Percentiles rank a stretch among this genome's conserved stretches.
Conservation (phyloP, 1,140 invertebrate species). For the Penaeus vannamei region DNA sequence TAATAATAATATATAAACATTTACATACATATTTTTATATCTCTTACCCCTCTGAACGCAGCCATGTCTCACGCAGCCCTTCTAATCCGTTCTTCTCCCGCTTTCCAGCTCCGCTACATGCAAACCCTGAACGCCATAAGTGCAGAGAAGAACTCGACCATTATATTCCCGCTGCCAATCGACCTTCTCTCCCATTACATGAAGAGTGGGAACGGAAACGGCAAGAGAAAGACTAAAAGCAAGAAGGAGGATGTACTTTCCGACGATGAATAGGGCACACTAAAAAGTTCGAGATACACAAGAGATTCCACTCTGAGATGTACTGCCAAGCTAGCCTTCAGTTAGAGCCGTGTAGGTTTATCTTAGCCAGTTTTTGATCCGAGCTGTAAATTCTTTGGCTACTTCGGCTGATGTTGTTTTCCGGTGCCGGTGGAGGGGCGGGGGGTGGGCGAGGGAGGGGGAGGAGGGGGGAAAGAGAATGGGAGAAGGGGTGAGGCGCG, state of each 20-base stretch:
- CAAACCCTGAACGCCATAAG: slow-evolving; percentile 95
- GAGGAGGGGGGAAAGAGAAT: no score
- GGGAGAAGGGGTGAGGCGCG: no score
- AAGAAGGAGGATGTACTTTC: slow-evolving; percentile 60
- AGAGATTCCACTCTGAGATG: slow-evolving; percentile 55
- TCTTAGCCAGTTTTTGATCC: slow-evolving; percentile 31
- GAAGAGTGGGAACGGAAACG: slow-evolving; percentile 37
- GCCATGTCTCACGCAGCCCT: neutral
- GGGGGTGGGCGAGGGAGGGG: no score
- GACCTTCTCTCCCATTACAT: slow-evolving; percentile 79
- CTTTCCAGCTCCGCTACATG: slow-evolving; percentile 82
- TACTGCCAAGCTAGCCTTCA: slow-evolving; percentile 65
- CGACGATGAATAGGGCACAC: slow-evolving; percentile 61
- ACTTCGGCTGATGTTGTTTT: neutral
- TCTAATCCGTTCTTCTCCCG: slow-evolving; percentile 69
- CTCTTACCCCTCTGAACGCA: neutral
- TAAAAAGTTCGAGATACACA: slow-evolving; percentile 55
- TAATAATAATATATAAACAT: no score
- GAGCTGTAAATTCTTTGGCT: slow-evolving; percentile 54
- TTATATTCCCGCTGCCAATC: slow-evolving; percentile 77
- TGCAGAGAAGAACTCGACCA: slow-evolving; percentile 95
- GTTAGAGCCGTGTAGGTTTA: slow-evolving; percentile 52
- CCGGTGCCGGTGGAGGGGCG: no score
- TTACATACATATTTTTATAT: neutral
- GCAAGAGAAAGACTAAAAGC: slow-evolving; percentile 35